phyloP scores from a whole-genome alignment of 2,797 vertebrate genomes.

The Gymnoscopelus microlampas region DNA sequence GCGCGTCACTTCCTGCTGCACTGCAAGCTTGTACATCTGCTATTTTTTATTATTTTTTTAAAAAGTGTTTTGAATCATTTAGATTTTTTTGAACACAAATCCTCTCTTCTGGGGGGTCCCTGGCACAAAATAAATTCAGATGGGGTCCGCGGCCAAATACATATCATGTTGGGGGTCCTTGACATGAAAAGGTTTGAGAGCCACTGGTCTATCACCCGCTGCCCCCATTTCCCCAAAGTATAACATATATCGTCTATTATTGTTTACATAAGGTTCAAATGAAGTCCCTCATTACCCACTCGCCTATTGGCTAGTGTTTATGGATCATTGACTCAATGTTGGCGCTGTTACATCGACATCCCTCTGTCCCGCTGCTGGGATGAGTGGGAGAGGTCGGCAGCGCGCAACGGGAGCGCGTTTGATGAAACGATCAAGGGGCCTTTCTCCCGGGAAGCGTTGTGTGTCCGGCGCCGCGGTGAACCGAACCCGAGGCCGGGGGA shows the following conservation, averaged over 20 bases:
- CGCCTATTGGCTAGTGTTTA: conserved; percentile 65
- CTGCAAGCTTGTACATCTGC: no score
- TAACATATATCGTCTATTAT: conserved; percentile 27
- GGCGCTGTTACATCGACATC: conserved; percentile 67
- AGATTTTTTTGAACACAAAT: no score
- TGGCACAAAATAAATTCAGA: no score
- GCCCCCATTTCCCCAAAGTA: conserved; percentile 1
- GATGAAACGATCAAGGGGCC: conserved; percentile 80
- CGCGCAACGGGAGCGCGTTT: conserved; percentile 68
- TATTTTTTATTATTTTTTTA: no score
- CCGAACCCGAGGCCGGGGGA: conserved; percentile 72
- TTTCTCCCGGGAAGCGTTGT: conserved; percentile 75
- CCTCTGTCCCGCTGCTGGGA: conserved; percentile 52
- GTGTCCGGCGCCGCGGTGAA: conserved; percentile 75
- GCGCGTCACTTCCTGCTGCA: no score
- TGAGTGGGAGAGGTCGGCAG: conserved; percentile 63
- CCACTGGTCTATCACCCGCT: conserved; percentile 23
- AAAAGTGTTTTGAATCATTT: no score
- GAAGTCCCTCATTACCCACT: conserved; percentile 70
- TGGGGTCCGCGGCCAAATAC: no score
- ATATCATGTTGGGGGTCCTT: no score
- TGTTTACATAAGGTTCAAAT: conserved; percentile 70
- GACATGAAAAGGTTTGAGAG: no score
- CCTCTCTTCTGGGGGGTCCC: no score
- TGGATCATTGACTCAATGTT: conserved; percentile 67